Evolutionary conservation across 2,888 invertebrate species (phyloP).

Genomic region (Cerastis rubricosa): DNA sequence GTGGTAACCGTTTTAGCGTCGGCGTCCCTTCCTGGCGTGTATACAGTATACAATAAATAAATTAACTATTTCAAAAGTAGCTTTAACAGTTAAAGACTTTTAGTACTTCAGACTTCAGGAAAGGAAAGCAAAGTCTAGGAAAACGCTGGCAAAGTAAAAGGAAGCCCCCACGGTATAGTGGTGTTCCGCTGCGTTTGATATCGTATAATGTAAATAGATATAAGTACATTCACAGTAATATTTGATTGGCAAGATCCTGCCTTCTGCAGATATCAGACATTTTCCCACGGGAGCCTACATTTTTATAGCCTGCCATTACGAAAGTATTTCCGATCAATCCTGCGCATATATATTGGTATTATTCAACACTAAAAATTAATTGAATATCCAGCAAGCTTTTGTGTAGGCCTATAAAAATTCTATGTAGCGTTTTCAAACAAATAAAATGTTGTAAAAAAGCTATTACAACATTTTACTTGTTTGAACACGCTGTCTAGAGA

Average conservation of each 20-base stretch:
- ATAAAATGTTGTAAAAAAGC: neutral
- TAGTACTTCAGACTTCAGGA: slow-evolving; percentile 10
- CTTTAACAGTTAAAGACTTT: neutral
- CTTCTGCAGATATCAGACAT: slow-evolving; percentile 19
- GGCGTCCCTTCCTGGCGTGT: neutral
- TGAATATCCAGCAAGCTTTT: neutral
- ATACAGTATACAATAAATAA: slow-evolving; percentile 8
- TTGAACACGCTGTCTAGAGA: neutral
- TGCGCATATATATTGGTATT: neutral
- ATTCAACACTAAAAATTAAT: neutral
- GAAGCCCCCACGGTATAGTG: slow-evolving; percentile 26
- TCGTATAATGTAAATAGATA: slow-evolving; percentile 2
- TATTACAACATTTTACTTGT: too few relatives aligned
- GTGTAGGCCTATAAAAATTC: neutral
- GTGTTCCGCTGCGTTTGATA: slow-evolving; percentile 3
- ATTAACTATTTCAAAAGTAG: slow-evolving; percentile 2
- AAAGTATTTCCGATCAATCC: slow-evolving; percentile 19
- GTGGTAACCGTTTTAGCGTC: too few relatives aligned
- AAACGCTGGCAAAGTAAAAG: slow-evolving; percentile 41
- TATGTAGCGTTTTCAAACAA: neutral
- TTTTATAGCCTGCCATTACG: slow-evolving; percentile 8
- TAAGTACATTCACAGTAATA: slow-evolving; percentile 20
- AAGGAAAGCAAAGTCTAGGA: slow-evolving; percentile 8
- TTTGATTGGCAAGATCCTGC: slow-evolving; percentile 23
- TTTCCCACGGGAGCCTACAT: slow-evolving; percentile 6